Evolutionary conservation across 2,888 invertebrate genomes (phyloP).

Genomic region (Drosophila cognata): DNA sequence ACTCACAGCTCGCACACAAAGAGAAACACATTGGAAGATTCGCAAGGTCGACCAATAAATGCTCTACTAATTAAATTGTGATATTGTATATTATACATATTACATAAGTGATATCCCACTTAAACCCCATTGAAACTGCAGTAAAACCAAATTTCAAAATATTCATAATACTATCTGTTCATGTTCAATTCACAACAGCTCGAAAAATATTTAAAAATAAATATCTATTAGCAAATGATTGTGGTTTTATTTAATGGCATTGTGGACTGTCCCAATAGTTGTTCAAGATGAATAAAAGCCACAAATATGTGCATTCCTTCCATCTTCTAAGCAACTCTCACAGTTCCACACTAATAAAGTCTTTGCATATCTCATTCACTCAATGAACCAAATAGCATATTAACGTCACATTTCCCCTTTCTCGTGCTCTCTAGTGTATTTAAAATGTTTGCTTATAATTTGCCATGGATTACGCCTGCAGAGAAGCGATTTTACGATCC

Average conservation of each 20-base stretch:
- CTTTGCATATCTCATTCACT: slow-evolving; percentile 1
- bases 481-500: slow-evolving; percentile 31
- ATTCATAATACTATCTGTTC: not conserved
- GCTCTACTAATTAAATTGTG: slow-evolving; percentile 12
- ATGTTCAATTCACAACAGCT: not conserved
- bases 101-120: not conserved
- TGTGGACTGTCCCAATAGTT: not conserved
- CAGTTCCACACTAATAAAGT: slow-evolving; percentile 29
- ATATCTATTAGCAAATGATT: not conserved
- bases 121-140: not conserved
- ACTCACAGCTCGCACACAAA: slow-evolving; percentile 30
- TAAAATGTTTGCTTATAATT: slow-evolving; percentile 64
- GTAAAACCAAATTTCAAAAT: not conserved
- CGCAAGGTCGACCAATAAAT: slow-evolving; percentile 1
- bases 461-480: slow-evolving; percentile 44
- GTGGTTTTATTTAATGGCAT: fast-evolving
- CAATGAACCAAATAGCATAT: slow-evolving; percentile 5
- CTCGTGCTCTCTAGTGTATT: slow-evolving; percentile 38
- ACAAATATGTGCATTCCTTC: not conserved
- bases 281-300: not conserved
- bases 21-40: not conserved
- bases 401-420: not conserved
- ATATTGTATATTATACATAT: not conserved
- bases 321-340: not conserved
- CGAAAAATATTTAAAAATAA: not conserved